phyloP scores from a whole-genome alignment of 2,888 invertebrate genomes.

The Suillia variegata region DNA sequence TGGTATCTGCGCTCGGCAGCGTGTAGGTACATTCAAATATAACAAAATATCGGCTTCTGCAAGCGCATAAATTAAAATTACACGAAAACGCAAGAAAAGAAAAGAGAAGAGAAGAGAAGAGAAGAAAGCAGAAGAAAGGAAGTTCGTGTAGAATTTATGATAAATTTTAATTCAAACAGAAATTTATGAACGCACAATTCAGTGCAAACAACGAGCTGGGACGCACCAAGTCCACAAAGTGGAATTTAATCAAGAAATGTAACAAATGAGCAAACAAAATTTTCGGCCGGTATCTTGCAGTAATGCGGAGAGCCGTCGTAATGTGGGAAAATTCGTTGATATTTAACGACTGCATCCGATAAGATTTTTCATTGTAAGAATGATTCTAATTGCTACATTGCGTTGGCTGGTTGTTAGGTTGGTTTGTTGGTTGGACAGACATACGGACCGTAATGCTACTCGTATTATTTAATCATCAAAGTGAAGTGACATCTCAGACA shows the following conservation, averaged over 20 bases:
- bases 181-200: neutral
- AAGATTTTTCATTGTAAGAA: neutral
- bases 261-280: neutral
- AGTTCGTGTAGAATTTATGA: conserved; percentile 10
- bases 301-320: too few species aligned
- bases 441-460: neutral
- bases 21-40: neutral
- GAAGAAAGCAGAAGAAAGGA: too few species aligned
- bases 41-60: neutral
- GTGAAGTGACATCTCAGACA: conserved; percentile 7
- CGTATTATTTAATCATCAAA: conserved; percentile 16
- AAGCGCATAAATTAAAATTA: neutral
- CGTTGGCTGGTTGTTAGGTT: neutral
- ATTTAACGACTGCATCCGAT: neutral
- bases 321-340: too few species aligned
- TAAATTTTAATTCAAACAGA: conserved; percentile 10
- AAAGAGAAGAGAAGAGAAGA: too few species aligned
- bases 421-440: too few species aligned
- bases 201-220: neutral
- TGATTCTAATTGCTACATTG: conserved; percentile 12
- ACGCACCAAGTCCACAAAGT: neutral
- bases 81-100: too few species aligned
- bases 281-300: too few species aligned
- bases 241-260: neutral
- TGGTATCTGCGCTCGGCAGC: neutral